Evolutionary conservation across 2,888 invertebrate species (phyloP), one percentile per base, ranked within the genome.

Genomic region (Pristionchus fissidentatus): DNA sequence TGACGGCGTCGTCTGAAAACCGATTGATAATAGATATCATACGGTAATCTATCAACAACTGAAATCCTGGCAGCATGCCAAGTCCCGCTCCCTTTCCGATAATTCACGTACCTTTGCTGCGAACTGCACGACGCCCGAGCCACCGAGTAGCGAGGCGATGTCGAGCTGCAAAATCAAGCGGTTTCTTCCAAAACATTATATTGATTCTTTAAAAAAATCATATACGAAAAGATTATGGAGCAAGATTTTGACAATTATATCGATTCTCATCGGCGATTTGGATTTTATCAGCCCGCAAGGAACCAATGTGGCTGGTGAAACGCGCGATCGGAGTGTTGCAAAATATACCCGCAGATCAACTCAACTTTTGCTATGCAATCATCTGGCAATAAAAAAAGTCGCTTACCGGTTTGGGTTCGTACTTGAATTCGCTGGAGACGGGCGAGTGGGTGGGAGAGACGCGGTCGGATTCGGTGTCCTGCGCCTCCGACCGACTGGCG

Each of bases 401-500:
- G 7, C 55, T 29, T 32, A 49, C 49, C 49, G 49, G 49, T 49
- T 77, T 77, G 32, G 22, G 32, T 3, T 77, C 49, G 32, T 35
- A n/a, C n/a, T 32, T 4, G 32, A 38, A 26, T 1, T 73, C 46
- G 26, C 43, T 43, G n/a, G 73, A 49, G 19, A 32, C 41, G 10
- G 75, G 75, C 0, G 75, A 77, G 22, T 46, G 75, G 13, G 75
- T 32, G 26, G 43, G 26, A 29, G 26, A 57, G 26, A 46, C 79
- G 26, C 79, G 79, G n/a, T 79, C 79, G 38, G 38, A 38, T 29
- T 79, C 79, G 5, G 79, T 79, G 79, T 79, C 79, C 38, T 79
- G 79, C n/a, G 79, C 79, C 29, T 55, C 55, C 15, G 55, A 55
- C 3, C 79, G 55, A 38, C 29, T 29, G 5, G 41, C 49, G 10